A percentile compares a stretch with the other conserved stretches of the same genome.
Evolutionary conservation across 2,113 vertebrate species (phyloP).

Genomic region (Egretta garzetta): DNA sequence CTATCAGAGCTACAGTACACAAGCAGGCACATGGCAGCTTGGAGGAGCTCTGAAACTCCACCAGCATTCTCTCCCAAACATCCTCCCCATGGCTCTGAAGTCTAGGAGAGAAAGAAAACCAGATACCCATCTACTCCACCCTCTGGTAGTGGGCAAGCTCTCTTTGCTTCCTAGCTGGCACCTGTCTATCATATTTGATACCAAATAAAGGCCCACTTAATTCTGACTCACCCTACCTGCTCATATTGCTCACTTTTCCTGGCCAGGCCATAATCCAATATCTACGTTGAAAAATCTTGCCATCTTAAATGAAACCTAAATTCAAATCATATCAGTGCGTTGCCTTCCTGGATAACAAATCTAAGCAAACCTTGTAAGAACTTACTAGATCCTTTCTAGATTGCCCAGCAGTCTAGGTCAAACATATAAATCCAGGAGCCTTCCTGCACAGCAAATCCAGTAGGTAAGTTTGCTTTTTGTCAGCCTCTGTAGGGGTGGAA

Average conservation of each 20-base stretch:
- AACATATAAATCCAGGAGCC: not conserved
- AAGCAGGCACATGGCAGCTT: not conserved
- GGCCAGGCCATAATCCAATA: not conserved
- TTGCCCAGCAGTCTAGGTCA: not conserved
- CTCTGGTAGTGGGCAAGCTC: not conserved
- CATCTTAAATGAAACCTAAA: conserved; percentile 16
- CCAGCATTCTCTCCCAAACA: not conserved
- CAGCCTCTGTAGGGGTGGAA: not conserved
- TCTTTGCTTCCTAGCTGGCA: not conserved
- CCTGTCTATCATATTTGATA: not conserved
- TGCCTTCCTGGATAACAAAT: not conserved
- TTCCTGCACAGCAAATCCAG: not conserved
- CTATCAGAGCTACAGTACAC: not conserved
- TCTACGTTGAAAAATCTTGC: not conserved
- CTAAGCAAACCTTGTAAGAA: not conserved
- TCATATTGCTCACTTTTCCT: not conserved
- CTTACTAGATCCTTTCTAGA: not conserved
- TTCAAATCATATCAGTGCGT: not conserved
- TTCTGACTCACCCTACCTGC: not conserved
- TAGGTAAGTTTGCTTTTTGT: not conserved
- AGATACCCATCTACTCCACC: not conserved
- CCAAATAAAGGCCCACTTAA: not conserved
- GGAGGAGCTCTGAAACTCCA: not conserved
- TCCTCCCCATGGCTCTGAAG: not conserved
- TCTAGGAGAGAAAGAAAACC: not conserved